Percentiles rank a stretch among this genome's conserved stretches.
These are phyloP conservation scores for Drosophila emarginata DNA, from an alignment of 2,888 invertebrate species.

Conservation along the genomic window DNA sequence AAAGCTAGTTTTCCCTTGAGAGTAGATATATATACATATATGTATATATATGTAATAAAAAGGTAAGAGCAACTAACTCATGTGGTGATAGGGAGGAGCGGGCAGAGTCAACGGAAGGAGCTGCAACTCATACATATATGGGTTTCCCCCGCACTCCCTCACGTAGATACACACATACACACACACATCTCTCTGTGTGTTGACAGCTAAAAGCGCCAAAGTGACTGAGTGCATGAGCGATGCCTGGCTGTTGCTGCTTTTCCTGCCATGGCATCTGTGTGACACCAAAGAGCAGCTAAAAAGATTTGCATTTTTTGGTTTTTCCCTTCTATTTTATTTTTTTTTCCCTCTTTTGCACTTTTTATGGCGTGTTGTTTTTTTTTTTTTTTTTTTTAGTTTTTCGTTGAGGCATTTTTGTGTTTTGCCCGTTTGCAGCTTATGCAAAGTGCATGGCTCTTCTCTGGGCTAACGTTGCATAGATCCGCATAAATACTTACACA, in stretches of 20 bases:
- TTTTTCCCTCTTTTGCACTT: background rate
- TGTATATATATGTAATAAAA: constrained; percentile 13
- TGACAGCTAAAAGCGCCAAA: constrained; percentile 67
- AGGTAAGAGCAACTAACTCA: constrained; percentile 13
- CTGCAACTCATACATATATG: no score
- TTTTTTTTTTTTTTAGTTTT: background rate
- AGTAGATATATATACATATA: constrained; percentile 12
- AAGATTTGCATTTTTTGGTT: constrained; percentile 64
- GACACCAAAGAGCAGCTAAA: constrained; percentile 53
- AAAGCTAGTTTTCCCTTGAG: constrained; percentile 24
- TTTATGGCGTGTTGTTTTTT: background rate
- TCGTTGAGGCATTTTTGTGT: background rate
- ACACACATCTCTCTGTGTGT: constrained; percentile 26
- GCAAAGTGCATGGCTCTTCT: constrained; percentile 57
- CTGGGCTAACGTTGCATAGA: constrained; percentile 33
- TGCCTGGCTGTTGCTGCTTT: background rate
- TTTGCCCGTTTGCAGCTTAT: constrained; percentile 54
- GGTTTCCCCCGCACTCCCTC: background rate
- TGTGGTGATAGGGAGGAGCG: background rate
- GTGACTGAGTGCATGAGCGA: constrained; percentile 67
- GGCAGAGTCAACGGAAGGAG: background rate
- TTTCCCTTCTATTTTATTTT: constrained; percentile 13
- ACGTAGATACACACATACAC: background rate
- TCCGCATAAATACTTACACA: constrained; percentile 17
- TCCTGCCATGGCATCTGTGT: constrained; percentile 14